Evolutionary conservation across 2,797 vertebrate species (phyloP), one percentile per base, ranked within the genome.

Genomic region (Neosilurus hyrtlii): DNA sequence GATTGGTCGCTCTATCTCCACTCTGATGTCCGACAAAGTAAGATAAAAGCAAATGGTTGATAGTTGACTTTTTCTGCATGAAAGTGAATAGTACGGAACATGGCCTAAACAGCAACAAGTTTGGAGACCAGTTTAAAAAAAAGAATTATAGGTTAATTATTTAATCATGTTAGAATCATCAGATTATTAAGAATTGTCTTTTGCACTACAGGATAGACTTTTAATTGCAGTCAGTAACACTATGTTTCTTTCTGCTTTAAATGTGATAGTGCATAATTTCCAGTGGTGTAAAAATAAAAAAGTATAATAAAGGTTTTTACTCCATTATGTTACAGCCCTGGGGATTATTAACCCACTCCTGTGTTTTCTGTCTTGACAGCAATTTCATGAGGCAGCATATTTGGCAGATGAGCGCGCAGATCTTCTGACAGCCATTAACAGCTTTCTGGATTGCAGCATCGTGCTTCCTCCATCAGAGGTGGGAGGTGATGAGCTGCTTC

Each of bases 1-100:
- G 93, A 99, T 99, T 0, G 97, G 98, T 80, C 97, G 97, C 85
- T 99, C 98, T 89, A 99, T 99, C 92, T 99, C 98, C 86, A 99
- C 98, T 0, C 97, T 99, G 81, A 99, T 99, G 97, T 99, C 97
- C 0, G 98, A 99, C 94, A 99, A 98, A 95, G 98, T 98, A 88
- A 87, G 91, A 0, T 49, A 57, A 24, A 10, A 49, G 3, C 18
- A 4, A 24, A 11, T 8, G 4, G 11, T 24, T 43, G 11, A 37
- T n/a, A 49, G 57, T 7, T 68, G 16, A 30, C 11, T 22, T 1
- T 15, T 15, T 22, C 14, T 67, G 49, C n/a, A 24, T 6, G 11
- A 15, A 18, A 51, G 24, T 10, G n/a, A 16, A 72, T 26, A 26
- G 11, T 37, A n/a, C 43, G 30, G 65, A 43, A 37, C 54, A 16